phyloP scores from a whole-genome alignment of 2,888 invertebrate genomes.

The Drosophila eohydei region DNA sequence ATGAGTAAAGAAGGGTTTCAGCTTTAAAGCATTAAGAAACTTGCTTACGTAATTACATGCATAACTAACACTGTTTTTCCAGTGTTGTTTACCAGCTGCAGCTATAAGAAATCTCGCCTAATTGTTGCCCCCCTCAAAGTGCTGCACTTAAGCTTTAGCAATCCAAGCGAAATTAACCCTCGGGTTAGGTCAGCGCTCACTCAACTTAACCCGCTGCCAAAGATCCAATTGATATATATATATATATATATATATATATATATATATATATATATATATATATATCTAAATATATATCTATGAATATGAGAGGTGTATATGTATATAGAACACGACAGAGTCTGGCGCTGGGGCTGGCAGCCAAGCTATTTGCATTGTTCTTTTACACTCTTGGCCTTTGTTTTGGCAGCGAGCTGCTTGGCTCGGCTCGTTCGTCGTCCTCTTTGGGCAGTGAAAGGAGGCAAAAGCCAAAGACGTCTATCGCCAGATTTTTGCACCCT shows the following conservation, averaged over 20 bases:
- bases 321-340: conserved; percentile 3
- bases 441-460: conserved; percentile 32
- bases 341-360: conserved; percentile 3
- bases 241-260: neutral
- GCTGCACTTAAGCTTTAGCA: conserved; percentile 7
- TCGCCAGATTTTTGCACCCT: conserved; percentile 53
- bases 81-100: conserved; percentile 13
- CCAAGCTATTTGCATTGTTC: conserved; percentile 74
- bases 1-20: neutral
- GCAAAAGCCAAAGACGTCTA: conserved; percentile 45
- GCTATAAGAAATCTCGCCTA: conserved; percentile 7
- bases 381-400: conserved; percentile 64
- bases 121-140: conserved; percentile 19
- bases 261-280: conserved; percentile 11
- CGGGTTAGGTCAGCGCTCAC: conserved; percentile 16
- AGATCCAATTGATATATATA: conserved; percentile 35
- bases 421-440: conserved; percentile 3
- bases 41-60: neutral
- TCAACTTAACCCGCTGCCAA: conserved; percentile 29
- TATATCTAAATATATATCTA: neutral
- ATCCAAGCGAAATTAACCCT: conserved; percentile 5
- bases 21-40: neutral
- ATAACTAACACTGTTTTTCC: neutral
- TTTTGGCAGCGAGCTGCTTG: conserved; percentile 56
- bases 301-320: neutral